Base-by-base conservation (phyloP, 1,140 invertebrate species). In the Aethina tumida region DNA sequence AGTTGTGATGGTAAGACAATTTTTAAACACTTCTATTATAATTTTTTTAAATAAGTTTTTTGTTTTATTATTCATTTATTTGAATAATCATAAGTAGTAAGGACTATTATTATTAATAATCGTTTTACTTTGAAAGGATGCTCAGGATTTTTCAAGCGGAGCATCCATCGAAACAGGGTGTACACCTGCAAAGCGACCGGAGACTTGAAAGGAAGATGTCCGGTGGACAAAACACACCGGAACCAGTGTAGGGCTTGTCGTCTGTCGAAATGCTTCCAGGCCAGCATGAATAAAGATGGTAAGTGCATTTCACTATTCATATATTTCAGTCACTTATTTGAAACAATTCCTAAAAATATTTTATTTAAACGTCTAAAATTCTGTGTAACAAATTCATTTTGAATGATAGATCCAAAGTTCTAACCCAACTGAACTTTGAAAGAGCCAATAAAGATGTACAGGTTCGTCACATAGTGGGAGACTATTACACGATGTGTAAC, bases 281-380 rank as follows among this genome's bases (percentile, higher is more conserved):
- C 90, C 24, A 85, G 89, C 45, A 98, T 98, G 94, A 97, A 97
- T 63, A 96, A 95, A 75, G 93, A 97, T 71, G 93, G 94, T 97
- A 70, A 87, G 87, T 75, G 39, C 32, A 24, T n/a, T n/a, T n/a
- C n/a, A n/a, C n/a, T n/a, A n/a, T n/a, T n/a, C n/a, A n/a, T n/a
- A n/a, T n/a, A n/a, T n/a, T n/a, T n/a, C n/a, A n/a, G n/a, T n/a
- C n/a, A n/a, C n/a, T n/a, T n/a, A n/a, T n/a, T n/a, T n/a, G n/a
- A n/a, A n/a, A n/a, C n/a, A n/a, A n/a, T n/a, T n/a, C n/a, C n/a
- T n/a, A n/a, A n/a, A n/a, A n/a, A n/a, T n/a, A n/a, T n/a, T n/a
- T n/a, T n/a, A n/a, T n/a, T n/a, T n/a, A n/a, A n/a, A n/a, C n/a
- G n/a, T n/a, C n/a, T n/a, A n/a, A n/a, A n/a, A n/a, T n/a, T n/a